Base-by-base conservation (phyloP, 2,888 invertebrate genomes). In the Ischnura elegans region DNA sequence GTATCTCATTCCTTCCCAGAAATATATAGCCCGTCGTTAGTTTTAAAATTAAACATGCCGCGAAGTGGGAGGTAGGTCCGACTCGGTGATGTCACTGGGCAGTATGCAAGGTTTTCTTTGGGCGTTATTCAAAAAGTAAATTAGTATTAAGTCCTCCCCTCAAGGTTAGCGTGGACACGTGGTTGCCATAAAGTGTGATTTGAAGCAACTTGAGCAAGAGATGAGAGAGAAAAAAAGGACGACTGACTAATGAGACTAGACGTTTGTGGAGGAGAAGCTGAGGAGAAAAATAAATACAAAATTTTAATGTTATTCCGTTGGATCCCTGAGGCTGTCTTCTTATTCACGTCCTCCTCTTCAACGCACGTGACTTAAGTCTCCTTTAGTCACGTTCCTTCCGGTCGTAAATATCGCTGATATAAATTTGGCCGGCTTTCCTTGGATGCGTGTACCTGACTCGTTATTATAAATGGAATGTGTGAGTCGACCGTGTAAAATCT, bases 91-190 rank as follows among this genome's bases (percentile, higher is more conserved):
- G 76, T 76, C 76, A 76, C 76, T 29, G 76, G 76, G 13, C 76
- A 13, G 76, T 76, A 76, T 76, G 29, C 4, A 76, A 76, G 76
- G 76, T 76, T 76, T 76, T 76, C 76, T 25, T 76, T 76, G 76
- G 76, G 76, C 76, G 76, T 76, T 76, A 76, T 76, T 76, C 76
- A 76, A 76, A 76, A 76, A 76, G 76, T 76, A 36, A 76, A 76
- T 36, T 10, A 36, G 76, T 29, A 76, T 29, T 76, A 76, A 76
- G 76, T 76, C 76, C 36, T 76, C 76, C 51, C 19, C 51, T 51
- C 51, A 51, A 19, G 76, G 29, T 36, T 76, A 76, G 29, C 8
- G 36, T 13, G 76, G 13, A 36, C 76, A 76, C 76, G 76, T 76
- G 76, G 76, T 76, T 76, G 36, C 76, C 76, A 36, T 76, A 76